These are phyloP conservation scores for Hemaris fuciformis DNA, from an alignment of 2,888 invertebrate species.

Conservation along the genomic window DNA sequence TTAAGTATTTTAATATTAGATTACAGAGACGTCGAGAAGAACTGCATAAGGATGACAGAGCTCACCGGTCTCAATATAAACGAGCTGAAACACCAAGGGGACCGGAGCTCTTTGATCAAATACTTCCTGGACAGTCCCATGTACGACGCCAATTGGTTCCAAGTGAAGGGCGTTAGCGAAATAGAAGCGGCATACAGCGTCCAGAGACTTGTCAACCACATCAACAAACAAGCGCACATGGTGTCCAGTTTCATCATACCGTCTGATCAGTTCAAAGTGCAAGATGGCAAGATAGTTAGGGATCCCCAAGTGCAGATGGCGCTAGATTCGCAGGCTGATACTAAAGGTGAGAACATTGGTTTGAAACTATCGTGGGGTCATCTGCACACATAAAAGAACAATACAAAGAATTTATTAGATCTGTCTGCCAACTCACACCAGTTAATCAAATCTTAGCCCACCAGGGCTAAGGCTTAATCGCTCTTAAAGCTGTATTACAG, in stretches of 20 bases:
- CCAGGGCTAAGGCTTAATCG: too few relatives aligned
- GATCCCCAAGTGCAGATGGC: conserved; percentile 45
- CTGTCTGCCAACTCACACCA: too few relatives aligned
- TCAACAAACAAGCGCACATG: conserved; percentile 45
- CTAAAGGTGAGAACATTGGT: too few relatives aligned
- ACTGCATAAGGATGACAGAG: conserved; percentile 54
- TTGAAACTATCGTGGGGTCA: too few relatives aligned
- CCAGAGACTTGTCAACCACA: conserved; percentile 52
- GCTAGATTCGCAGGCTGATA: conserved; percentile 35
- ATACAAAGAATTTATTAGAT: too few relatives aligned
- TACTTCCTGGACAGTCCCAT: conserved; percentile 58
- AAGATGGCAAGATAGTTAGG: conserved; percentile 35
- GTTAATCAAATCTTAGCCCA: too few relatives aligned
- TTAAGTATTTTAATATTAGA: conserved; percentile 39
- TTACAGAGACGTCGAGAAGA: conserved; percentile 49
- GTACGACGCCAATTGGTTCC: conserved; percentile 49
- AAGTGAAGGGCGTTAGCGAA: conserved; percentile 47
- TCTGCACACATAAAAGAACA: too few relatives aligned
- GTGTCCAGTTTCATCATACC: conserved; percentile 31
- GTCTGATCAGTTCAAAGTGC: conserved; percentile 31
- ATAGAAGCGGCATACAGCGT: conserved; percentile 54
- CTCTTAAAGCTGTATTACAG: too few relatives aligned
- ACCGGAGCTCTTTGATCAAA: conserved; percentile 55
- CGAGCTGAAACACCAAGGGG: conserved; percentile 51
- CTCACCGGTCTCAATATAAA: conserved; percentile 60